Conservation (phyloP, 2,888 invertebrate species). For the Cantharis lateralis region DNA sequence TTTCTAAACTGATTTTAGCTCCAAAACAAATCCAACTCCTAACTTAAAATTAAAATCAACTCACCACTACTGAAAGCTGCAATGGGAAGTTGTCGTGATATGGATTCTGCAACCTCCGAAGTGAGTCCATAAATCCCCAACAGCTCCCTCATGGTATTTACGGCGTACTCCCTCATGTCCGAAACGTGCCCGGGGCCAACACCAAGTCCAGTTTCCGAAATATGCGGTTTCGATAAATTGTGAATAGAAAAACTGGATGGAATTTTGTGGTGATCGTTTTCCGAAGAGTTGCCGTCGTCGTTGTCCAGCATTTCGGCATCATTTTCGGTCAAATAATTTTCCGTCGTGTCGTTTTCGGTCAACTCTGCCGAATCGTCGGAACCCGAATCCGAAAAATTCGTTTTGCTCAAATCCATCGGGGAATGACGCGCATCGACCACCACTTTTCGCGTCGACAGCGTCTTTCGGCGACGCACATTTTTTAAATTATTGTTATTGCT, state of each 20-base stretch:
- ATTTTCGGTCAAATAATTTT: slow-evolving; percentile 49
- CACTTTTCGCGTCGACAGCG: slow-evolving; percentile 45
- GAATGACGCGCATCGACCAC: slow-evolving; percentile 44
- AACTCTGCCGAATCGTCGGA: slow-evolving; percentile 42
- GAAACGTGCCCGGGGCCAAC: slow-evolving; percentile 51
- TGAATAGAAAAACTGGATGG: slow-evolving; percentile 54
- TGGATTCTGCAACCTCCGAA: slow-evolving; percentile 71
- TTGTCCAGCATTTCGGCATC: slow-evolving; percentile 38
- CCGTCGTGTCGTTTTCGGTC: slow-evolving; percentile 55
- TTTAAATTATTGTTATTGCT: slow-evolving; percentile 50
- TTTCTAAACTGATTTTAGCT: too few relatives aligned
- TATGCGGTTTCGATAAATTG: slow-evolving; percentile 53
- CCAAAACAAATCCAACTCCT: too few relatives aligned
- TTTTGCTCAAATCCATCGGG: slow-evolving; percentile 52
- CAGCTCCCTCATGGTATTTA: slow-evolving; percentile 79
- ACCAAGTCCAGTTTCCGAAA: slow-evolving; percentile 40
- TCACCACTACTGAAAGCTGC: slow-evolving; percentile 72
- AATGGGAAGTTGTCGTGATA: slow-evolving; percentile 70
- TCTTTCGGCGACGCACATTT: slow-evolving; percentile 47
- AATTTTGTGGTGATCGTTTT: slow-evolving; percentile 43
- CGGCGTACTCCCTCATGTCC: slow-evolving; percentile 76
- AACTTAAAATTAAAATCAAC: slow-evolving; percentile 35
- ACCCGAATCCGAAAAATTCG: slow-evolving; percentile 48
- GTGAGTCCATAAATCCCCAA: slow-evolving; percentile 77
- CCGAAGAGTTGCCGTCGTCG: slow-evolving; percentile 30